A percentile compares a stretch with the other conserved stretches of the same genome.
Evolutionary conservation across 2,888 invertebrate genomes (phyloP).

Genomic region (Lasioglossum zephyrum): DNA sequence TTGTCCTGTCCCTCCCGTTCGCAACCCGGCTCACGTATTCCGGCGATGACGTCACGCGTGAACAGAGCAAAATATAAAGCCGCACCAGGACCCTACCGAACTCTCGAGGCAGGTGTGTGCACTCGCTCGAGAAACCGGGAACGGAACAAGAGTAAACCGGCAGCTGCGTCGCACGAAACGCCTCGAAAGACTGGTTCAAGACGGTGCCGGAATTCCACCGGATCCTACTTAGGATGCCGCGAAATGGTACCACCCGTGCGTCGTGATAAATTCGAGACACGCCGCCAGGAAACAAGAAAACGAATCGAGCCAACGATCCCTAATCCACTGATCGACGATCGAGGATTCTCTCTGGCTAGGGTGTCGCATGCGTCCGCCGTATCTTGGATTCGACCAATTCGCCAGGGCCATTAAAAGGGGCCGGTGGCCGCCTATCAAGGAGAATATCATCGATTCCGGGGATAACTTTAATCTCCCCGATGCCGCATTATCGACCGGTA

Average conservation of each 20-base stretch:
- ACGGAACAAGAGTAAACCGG: constrained; percentile 5
- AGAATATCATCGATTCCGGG: constrained; percentile 31
- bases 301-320: background rate
- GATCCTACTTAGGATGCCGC: constrained; percentile 64
- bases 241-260: constrained; percentile 65
- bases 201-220: constrained; percentile 37
- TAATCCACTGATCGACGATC: background rate
- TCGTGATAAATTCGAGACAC: constrained; percentile 20
- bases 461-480: constrained; percentile 50
- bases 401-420: background rate
- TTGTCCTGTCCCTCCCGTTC: constrained; percentile 66
- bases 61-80: constrained; percentile 83
- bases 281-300: background rate
- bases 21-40: constrained; percentile 82
- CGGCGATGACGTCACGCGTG: constrained; percentile 84
- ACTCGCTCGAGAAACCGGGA: constrained; percentile 36
- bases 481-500: constrained; percentile 39
- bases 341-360: background rate
- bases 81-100: constrained; percentile 68
- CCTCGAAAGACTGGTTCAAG: background rate
- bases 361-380: background rate
- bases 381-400: background rate
- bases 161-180: constrained; percentile 69
- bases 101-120: constrained; percentile 66
- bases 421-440: background rate